Conservation (phyloP, 2,888 invertebrate genomes). For the Troides helena region DNA sequence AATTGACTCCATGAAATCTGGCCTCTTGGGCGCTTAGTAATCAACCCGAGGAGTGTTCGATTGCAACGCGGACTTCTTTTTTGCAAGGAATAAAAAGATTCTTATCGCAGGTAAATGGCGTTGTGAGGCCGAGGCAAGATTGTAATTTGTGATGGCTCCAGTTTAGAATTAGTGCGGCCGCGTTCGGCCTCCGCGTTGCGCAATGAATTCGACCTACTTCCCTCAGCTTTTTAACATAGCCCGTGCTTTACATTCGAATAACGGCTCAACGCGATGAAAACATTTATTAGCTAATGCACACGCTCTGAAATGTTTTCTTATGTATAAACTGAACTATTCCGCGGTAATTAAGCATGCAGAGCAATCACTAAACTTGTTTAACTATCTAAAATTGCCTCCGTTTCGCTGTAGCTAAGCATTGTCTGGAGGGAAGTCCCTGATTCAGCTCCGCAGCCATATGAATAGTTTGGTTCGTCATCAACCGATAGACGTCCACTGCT, state of each 20-base stretch:
- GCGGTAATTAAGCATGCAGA: background rate
- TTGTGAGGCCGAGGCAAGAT: slow-evolving; percentile 67
- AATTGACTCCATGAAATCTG: slow-evolving; percentile 73
- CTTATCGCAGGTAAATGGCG: slow-evolving; percentile 69
- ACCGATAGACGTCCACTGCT: no score
- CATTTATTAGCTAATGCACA: slow-evolving; percentile 29
- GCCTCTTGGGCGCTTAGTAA: slow-evolving; percentile 75
- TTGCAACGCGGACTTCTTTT: slow-evolving; percentile 67
- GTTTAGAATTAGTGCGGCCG: slow-evolving; percentile 59
- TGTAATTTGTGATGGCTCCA: slow-evolving; percentile 70
- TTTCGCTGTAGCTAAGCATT: no score
- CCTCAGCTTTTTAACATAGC: slow-evolving; percentile 27
- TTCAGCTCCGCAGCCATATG: no score
- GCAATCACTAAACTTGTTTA: no score
- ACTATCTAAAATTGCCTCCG: no score
- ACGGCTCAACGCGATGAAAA: slow-evolving; percentile 18
- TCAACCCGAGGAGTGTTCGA: slow-evolving; percentile 70
- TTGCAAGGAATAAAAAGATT: slow-evolving; percentile 73
- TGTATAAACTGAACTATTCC: slow-evolving; percentile 1
- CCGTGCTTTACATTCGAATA: slow-evolving; percentile 26
- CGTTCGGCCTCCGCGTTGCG: slow-evolving; percentile 38
- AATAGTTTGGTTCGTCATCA: no score
- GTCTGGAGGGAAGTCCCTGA: no score
- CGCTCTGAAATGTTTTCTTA: slow-evolving; percentile 18
- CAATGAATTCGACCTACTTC: slow-evolving; percentile 31